These are phyloP conservation scores for Seira sanloemensis DNA, from an alignment of 2,888 invertebrate genomes.

Conservation along the genomic window DNA sequence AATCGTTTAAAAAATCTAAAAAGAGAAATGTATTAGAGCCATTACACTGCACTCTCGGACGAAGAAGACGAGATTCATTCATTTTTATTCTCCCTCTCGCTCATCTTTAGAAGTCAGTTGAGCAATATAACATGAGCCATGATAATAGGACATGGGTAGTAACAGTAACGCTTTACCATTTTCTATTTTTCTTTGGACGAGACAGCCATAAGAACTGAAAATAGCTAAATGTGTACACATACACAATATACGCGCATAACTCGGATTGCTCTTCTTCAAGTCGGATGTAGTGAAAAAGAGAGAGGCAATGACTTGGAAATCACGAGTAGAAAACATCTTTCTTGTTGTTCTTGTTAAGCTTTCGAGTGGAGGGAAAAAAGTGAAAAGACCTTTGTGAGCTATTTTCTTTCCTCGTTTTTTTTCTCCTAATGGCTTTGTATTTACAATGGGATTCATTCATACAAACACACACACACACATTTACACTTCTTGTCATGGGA, in stretches of 20 bases:
- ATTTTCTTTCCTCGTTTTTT: constrained; percentile 3
- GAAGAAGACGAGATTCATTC: constrained; percentile 13
- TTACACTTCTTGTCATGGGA: not conserved
- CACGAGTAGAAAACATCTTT: constrained; percentile 66
- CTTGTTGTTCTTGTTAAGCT: constrained; percentile 32
- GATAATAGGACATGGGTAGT: not conserved
- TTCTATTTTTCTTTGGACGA: not conserved
- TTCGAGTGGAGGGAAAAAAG: constrained; percentile 34
- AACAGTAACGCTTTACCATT: constrained; percentile 11
- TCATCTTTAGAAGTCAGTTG: not conserved
- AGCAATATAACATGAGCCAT: not conserved
- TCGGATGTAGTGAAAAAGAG: constrained; percentile 12
- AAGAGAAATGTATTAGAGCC: constrained; percentile 8
- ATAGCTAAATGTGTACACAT: too few relatives aligned
- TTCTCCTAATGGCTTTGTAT: constrained; percentile 65
- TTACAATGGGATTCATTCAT: constrained; percentile 43
- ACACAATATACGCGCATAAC: too few relatives aligned
- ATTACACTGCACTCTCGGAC: not conserved
- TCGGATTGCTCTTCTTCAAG: not conserved
- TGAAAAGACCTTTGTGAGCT: constrained; percentile 47
- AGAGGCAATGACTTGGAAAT: constrained; percentile 69
- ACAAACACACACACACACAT: not conserved
- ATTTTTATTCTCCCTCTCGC: constrained; percentile 2
- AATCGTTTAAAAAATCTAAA: not conserved
- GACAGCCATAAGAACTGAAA: not conserved